Conservation (phyloP, 2,888 invertebrate genomes). For the Pandemis cinnamomeana region DNA sequence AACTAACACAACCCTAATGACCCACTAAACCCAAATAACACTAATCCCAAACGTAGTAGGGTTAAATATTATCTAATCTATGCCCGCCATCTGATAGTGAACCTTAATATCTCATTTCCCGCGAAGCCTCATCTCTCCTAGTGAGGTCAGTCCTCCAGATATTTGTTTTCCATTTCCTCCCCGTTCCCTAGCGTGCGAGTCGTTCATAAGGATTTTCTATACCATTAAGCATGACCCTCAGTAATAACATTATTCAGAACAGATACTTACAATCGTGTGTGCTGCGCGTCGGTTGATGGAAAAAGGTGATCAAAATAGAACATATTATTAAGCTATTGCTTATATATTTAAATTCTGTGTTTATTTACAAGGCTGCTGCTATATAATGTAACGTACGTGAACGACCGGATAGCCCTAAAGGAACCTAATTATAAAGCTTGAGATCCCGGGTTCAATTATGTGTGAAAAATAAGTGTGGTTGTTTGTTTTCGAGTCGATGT, state of each 20-base stretch:
- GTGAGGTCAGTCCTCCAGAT: slow-evolving; percentile 52
- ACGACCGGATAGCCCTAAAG: no score
- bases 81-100: slow-evolving; percentile 38
- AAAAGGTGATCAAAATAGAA: background rate
- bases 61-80: slow-evolving; percentile 32
- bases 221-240: slow-evolving; percentile 64
- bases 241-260: slow-evolving; percentile 65
- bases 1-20: slow-evolving; percentile 11
- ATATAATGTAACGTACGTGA: no score
- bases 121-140: slow-evolving; percentile 35
- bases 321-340: background rate
- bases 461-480: no score
- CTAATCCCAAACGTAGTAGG: slow-evolving; percentile 22
- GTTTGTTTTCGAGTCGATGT: no score
- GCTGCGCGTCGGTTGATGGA: slow-evolving; percentile 9
- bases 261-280: slow-evolving; percentile 51
- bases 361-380: no score
- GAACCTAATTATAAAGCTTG: no score
- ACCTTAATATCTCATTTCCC: slow-evolving; percentile 41
- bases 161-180: slow-evolving; percentile 62
- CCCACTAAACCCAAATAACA: slow-evolving; percentile 24
- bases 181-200: slow-evolving; percentile 51
- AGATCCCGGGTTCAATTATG: no score
- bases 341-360: no score
- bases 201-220: slow-evolving; percentile 69